Percentiles rank a stretch among this genome's conserved stretches.
These are phyloP conservation scores for Hydropsyche tenuis DNA, from an alignment of 1,140 invertebrate genomes.

Conservation along the genomic window DNA sequence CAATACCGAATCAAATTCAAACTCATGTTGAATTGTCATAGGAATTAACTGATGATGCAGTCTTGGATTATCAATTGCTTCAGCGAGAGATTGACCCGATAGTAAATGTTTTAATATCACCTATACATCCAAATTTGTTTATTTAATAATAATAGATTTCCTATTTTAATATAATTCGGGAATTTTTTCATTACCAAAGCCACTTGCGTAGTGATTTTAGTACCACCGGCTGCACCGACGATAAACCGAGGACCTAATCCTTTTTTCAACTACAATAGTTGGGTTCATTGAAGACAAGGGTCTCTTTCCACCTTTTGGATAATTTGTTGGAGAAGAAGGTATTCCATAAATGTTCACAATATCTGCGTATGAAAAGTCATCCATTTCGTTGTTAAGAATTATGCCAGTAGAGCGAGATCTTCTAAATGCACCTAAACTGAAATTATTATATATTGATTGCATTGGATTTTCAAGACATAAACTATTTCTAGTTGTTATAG, in stretches of 20 bases:
- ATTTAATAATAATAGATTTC: too few species aligned
- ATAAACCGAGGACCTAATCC: conserved; percentile 72
- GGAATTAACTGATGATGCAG: conserved; percentile 95
- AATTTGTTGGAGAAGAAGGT: conserved; percentile 82
- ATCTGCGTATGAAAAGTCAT: conserved; percentile 89
- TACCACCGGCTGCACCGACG: conserved; percentile 87
- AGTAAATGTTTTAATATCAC: conserved; percentile 77
- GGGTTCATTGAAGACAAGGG: conserved; percentile 93
- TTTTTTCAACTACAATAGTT: conserved; percentile 73
- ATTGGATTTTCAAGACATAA: too few species aligned
- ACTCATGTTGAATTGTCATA: conserved; percentile 81
- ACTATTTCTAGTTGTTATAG: too few species aligned
- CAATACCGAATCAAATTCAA: conserved; percentile 58
- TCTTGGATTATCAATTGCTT: conserved; percentile 81
- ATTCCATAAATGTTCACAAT: conserved; percentile 79
- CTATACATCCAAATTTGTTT: too few species aligned
- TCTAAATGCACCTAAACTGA: conserved; percentile 78
- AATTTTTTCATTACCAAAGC: conserved; percentile 75
- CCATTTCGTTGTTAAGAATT: conserved; percentile 94
- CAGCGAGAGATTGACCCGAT: conserved; percentile 75
- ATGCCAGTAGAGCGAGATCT: conserved; percentile 82
- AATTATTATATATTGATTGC: too few species aligned
- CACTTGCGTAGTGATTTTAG: conserved; percentile 84
- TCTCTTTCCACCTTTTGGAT: conserved; percentile 77
- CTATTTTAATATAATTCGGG: too few species aligned